Conservation (phyloP, 2,113 vertebrate genomes). For the Mesoclemmys tuberculata region DNA sequence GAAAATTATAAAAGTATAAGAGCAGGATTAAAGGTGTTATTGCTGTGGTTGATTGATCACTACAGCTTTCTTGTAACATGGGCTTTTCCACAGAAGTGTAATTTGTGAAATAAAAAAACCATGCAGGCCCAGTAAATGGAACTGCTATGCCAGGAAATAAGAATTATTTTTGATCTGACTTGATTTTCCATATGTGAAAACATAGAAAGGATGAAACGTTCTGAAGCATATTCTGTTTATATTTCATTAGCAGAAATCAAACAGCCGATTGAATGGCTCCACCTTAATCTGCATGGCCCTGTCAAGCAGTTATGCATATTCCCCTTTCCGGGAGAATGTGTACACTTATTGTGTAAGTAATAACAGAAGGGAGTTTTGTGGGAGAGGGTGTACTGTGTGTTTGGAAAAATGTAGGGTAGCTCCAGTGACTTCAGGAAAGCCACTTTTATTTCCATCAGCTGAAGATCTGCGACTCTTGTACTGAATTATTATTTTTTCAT, state of each 20-base stretch:
- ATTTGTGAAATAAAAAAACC: constrained; percentile 53
- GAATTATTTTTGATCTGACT: not conserved
- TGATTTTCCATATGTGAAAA: constrained; percentile 13
- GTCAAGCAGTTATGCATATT: constrained; percentile 1
- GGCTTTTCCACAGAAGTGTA: constrained; percentile 29
- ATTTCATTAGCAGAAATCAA: not conserved
- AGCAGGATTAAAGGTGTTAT: constrained; percentile 33
- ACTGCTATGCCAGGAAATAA: not conserved
- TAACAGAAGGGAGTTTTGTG: not conserved
- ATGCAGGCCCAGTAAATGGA: accelerated
- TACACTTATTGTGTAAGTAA: constrained; percentile 16
- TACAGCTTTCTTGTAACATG: constrained; percentile 3
- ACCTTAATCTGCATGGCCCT: not conserved
- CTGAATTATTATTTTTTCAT: constrained; percentile 54
- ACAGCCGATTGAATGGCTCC: not conserved
- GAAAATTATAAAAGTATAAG: constrained; percentile 53
- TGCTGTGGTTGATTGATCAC: constrained; percentile 39
- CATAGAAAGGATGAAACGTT: not conserved
- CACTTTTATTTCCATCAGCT: not conserved
- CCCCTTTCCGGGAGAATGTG: not conserved
- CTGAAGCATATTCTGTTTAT: not conserved
- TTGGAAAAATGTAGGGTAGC: not conserved
- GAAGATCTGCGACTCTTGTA: not conserved
- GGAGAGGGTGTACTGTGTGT: not conserved
- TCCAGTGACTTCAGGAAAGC: not conserved